Base-by-base conservation (phyloP, 2,797 vertebrate genomes). In the Garrulus glandarius region DNA sequence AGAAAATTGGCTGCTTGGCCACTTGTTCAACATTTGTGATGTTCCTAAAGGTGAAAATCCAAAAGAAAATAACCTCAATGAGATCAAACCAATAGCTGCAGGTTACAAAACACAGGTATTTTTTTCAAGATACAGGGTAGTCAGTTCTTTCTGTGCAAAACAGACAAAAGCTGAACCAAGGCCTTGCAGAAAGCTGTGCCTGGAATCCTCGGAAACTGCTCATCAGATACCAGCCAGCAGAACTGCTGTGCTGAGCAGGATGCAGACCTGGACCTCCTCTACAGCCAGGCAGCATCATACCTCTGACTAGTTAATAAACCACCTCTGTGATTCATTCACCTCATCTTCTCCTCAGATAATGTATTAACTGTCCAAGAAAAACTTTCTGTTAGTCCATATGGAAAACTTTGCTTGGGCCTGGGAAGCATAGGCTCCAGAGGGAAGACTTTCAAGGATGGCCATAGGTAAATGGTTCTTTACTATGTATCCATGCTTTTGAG, bases 31-130 rank as follows among this genome's bases (percentile, higher is more conserved):
- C 4, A 6, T 70, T 69, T 55, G 13, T 52, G 39, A 10, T 81
- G 15, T 34, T 84, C 32, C 95, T 97, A 59, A 12, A 70, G 43
- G 16, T 34, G 15, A 85, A 91, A 95, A 89, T 49, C 5, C 16
- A 13, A 67, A 94, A 84, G 29, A 87, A 85, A 94, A 75, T 41
- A 65, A 23, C 10, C 13, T 55, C 12, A 55, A 0, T 29, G 32
- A 67, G 61, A 93, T 32, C 10, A 60, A 34, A 61, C 9, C 26
- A 49, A 41, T 6, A 55, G 22, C 10, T 55, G 36, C 13, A 69
- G 15, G 18, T 47, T 57, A 34, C 10, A 56, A 34, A 77, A 55
- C n/a, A 36, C 3, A 21, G 10, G 23, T 7, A 0, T 18, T 37
- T 0, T n/a, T 59, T 49, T 55, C n/a, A 34, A 41, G 26, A 41